Evolutionary conservation across 2,888 invertebrate species (phyloP).

Genomic region (Leptopilina myrica): DNA sequence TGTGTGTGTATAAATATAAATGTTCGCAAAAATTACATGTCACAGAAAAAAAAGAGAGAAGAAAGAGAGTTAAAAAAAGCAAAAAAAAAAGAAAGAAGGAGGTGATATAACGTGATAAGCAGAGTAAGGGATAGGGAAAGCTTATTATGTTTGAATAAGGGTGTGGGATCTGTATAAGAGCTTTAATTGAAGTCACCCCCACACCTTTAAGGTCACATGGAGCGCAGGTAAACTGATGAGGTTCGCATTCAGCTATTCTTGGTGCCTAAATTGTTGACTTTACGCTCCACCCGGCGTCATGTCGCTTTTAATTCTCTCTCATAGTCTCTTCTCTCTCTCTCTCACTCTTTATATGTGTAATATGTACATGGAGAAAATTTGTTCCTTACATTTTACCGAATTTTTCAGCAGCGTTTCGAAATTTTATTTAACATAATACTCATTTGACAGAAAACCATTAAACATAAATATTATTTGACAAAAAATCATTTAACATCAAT

Average conservation of each 20-base stretch:
- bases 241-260: constrained; percentile 64
- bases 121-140: constrained; percentile 53
- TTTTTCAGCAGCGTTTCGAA: too few species aligned
- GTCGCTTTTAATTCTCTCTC: constrained; percentile 4
- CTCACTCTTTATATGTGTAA: not conserved
- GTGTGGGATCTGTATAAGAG: constrained; percentile 68
- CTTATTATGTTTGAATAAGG: constrained; percentile 70
- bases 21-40: constrained; percentile 46
- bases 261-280: constrained; percentile 69
- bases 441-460: too few species aligned
- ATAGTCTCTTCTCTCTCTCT: not conserved
- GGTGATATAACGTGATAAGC: constrained; percentile 54
- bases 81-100: constrained; percentile 54
- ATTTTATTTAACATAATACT: too few species aligned
- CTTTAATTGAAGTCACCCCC: constrained; percentile 66
- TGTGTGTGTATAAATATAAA: constrained; percentile 36
- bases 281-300: constrained; percentile 55
- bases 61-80: constrained; percentile 20
- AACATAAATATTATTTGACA: too few species aligned
- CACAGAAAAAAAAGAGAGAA: constrained; percentile 22
- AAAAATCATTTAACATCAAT: too few species aligned
- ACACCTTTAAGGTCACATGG: constrained; percentile 61
- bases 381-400: too few species aligned
- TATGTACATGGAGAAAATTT: too few species aligned
- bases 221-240: constrained; percentile 58